Evolutionary conservation across 2,113 vertebrate species (phyloP).

Genomic region (Bubo bubo): DNA sequence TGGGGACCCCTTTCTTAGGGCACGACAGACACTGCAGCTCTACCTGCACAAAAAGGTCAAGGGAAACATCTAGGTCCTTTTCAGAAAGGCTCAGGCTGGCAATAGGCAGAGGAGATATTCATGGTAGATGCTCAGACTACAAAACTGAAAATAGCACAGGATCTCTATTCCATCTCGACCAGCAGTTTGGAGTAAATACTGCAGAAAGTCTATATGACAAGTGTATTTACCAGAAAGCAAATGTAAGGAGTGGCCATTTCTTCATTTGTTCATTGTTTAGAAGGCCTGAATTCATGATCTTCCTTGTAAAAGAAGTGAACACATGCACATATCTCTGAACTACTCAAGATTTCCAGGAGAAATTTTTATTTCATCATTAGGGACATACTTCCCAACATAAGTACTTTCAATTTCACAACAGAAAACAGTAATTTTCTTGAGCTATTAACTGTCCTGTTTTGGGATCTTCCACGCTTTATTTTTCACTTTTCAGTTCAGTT

Average conservation of each 20-base stretch:
- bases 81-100: not conserved
- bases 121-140: not conserved
- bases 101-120: not conserved
- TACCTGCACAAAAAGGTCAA: not conserved
- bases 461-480: not conserved
- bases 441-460: not conserved
- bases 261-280: not conserved
- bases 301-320: not conserved
- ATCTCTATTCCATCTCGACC: not conserved
- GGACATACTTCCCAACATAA: not conserved
- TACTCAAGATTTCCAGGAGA: too few relatives aligned
- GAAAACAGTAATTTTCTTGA: not conserved
- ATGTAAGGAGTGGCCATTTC: not conserved
- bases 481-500: not conserved
- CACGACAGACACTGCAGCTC: not conserved
- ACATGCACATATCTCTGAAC: rapidly evolving
- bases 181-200: not conserved
- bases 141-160: not conserved
- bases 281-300: not conserved
- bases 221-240: not conserved
- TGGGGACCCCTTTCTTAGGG: not conserved
- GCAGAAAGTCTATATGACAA: rapidly evolving
- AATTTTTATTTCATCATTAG: not conserved
- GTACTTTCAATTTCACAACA: not conserved
- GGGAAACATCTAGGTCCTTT: too few relatives aligned